Percentiles rank a stretch among this genome's conserved stretches.
Conservation (phyloP, 2,888 invertebrate genomes). For the Agrochola lota region DNA sequence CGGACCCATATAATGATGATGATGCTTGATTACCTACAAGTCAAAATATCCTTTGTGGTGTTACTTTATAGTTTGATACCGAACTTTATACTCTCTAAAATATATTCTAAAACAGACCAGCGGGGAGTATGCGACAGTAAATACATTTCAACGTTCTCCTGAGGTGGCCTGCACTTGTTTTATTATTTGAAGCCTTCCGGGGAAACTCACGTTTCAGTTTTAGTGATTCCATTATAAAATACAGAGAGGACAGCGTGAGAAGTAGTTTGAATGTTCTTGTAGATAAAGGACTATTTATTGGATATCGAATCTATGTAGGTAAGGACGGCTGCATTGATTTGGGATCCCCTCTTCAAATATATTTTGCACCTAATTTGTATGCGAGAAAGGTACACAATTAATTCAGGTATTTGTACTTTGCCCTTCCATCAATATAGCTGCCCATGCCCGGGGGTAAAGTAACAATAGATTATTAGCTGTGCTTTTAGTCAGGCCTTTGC, state of each 20-base stretch:
- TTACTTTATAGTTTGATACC: conserved; percentile 1
- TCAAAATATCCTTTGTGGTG: not conserved
- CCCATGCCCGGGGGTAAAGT: not conserved
- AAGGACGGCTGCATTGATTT: conserved; percentile 17
- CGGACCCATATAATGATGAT: conserved; percentile 2
- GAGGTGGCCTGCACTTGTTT: conserved; percentile 51
- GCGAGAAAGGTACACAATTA: not conserved
- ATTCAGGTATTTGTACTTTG: conserved; percentile 22
- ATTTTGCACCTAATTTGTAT: conserved; percentile 32
- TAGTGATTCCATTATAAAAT: conserved; percentile 24
- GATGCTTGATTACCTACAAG: not conserved
- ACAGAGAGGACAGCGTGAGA: conserved; percentile 3
- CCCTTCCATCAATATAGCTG: not conserved
- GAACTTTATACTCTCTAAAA: conserved; percentile 25
- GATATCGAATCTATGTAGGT: not conserved
- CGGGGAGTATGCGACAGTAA: conserved; percentile 29
- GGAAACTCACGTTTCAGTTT: conserved; percentile 30
- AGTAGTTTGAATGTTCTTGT: conserved; percentile 28
- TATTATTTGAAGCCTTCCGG: conserved; percentile 39
- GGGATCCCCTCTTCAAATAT: conserved; percentile 1
- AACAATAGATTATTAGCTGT: conserved; percentile 8
- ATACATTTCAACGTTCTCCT: conserved; percentile 47
- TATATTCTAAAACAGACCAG: conserved; percentile 34
- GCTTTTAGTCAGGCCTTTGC: not conserved
- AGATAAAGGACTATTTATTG: conserved; percentile 31